A percentile compares a stretch with the other conserved stretches of the same genome.
These are phyloP conservation scores for Brachionus rubens DNA, from an alignment of 1,140 invertebrate species.

Conservation along the genomic window DNA sequence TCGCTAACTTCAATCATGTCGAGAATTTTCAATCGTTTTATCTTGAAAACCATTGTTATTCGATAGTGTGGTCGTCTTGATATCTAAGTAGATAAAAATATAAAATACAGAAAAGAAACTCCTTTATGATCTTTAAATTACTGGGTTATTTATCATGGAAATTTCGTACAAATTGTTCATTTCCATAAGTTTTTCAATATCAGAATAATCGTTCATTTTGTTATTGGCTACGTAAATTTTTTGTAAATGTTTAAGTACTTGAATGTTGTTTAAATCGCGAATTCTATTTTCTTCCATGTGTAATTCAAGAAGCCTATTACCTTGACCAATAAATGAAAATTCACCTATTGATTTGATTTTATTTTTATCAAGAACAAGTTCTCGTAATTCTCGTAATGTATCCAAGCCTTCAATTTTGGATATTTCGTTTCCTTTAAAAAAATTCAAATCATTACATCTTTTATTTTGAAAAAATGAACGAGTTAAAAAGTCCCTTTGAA, in stretches of 20 bases:
- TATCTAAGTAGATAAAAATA: constrained; percentile 50
- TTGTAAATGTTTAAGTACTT: constrained; percentile 54
- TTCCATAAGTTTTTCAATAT: constrained; percentile 56
- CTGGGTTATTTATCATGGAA: constrained; percentile 34
- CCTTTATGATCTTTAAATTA: constrained; percentile 51
- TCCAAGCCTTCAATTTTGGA: constrained; percentile 58
- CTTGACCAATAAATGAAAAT: constrained; percentile 54
- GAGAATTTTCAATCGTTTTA: constrained; percentile 56
- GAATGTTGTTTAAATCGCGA: constrained; percentile 52
- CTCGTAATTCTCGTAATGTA: constrained; percentile 55
- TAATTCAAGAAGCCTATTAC: constrained; percentile 57
- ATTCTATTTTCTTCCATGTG: constrained; percentile 61
- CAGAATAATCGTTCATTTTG: constrained; percentile 52
- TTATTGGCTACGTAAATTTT: constrained; percentile 59
- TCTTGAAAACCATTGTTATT: constrained; percentile 54
- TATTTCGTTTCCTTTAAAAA: constrained; percentile 57
- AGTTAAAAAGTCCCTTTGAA: background rate
- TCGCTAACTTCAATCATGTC: constrained; percentile 58
- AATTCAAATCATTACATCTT: background rate
- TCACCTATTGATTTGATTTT: constrained; percentile 57
- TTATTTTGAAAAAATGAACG: background rate
- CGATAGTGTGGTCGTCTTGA: constrained; percentile 56
- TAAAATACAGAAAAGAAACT: background rate
- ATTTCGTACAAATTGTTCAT: constrained; percentile 49
- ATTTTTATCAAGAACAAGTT: constrained; percentile 60